Evolutionary conservation across 2,113 vertebrate genomes (phyloP), one percentile per base, ranked within the genome.

Genomic region (Triplophysa tibetana): DNA sequence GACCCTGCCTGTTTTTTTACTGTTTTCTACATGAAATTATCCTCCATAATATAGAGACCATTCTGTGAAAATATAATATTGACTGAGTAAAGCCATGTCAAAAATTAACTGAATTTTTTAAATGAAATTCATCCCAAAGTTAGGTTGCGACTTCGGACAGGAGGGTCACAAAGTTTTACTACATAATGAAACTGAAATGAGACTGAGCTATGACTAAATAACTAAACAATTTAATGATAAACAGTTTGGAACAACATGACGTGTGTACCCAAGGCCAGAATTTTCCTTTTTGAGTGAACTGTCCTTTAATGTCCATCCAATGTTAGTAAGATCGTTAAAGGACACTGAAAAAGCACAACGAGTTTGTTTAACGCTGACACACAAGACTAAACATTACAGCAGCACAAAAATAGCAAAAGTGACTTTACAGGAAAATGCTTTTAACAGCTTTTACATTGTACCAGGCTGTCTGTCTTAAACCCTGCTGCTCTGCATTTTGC

Each of bases 321-420:
- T 61, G 68, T 69, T 56, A 19, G 54, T 54, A 43, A 29, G 10
- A 77, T 65, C 75, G 58, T 26, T 41, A 24, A 48, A 77, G 67
- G 43, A 83, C 67, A 68, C 66, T 74, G 77, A 81, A 80, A 70
- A 80, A 85, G 85, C 90, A 89, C 88, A 88, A 84, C 80, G 74
- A 64, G 70, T 33, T 26, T 4, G 19, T 65, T 77, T 38, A 14
- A 61, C 70, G 61, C 29, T 56, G 50, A 60, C 54, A 75, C 60
- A 84, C 50, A 79, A 78, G n/a, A 33, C 16, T 69, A 23, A 70
- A 17, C 12, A 75, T 45, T 78, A 41, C 68, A 60, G 54, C 63
- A 70, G 58, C 54, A 70, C 41, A 77, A 76, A 45, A 63, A 43
- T 24, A 72, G 60, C 70, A 60, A 21, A 74, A 74, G 11, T 43